Evolutionary conservation across 2,888 invertebrate genomes (phyloP), one percentile per base, ranked within the genome.

Genomic region (Taphrorychus bicolor): DNA sequence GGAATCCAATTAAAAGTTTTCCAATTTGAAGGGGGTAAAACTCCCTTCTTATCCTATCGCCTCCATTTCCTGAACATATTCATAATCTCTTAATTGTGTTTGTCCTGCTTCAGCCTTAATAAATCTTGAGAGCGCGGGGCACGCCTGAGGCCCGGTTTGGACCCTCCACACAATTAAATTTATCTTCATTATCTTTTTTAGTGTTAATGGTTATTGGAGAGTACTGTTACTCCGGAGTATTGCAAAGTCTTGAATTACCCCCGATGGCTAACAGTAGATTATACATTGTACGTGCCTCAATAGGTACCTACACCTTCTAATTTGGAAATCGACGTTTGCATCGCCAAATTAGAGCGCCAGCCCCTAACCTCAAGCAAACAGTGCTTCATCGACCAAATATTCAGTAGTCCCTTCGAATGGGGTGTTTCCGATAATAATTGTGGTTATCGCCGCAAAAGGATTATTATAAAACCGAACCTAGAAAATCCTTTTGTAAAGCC

Each of bases 11-110:
- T 65, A 64, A 59, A 64, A 64, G 59, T 64, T 64, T 64, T 53
- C 59, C 59, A 64, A 64, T 64, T 64, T 64, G 32, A 48, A 23
- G 57, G 45, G 51, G 45, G 51, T 18, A 54, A 18, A 54, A 54
- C 54, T 32, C 54, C n/a, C n/a, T 23, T 54, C 54, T 42, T n/a
- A 53, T 42, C 51, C 32, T 18, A 11, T 52, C 23, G 41, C 9
- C 48, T 21, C 59, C 23, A 17, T 63, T 59, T 59, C 45, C 52
- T 9, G 45, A 53, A 40, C 59, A 64, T 64, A 64, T 64, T 64
- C 58, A 64, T 64, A 64, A 64, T 64, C 64, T 64, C 64, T 64
- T 64, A 64, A 64, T 64, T 64, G 58, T 53, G 53, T 64, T 64
- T 54, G 59, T 53, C 59, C n/a, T 57, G 49, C 18, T 5, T 45